Percentiles rank a stretch among this genome's conserved stretches.
Evolutionary conservation across 1,140 invertebrate genomes (phyloP).

Genomic region (Drosophila grimshawi): DNA sequence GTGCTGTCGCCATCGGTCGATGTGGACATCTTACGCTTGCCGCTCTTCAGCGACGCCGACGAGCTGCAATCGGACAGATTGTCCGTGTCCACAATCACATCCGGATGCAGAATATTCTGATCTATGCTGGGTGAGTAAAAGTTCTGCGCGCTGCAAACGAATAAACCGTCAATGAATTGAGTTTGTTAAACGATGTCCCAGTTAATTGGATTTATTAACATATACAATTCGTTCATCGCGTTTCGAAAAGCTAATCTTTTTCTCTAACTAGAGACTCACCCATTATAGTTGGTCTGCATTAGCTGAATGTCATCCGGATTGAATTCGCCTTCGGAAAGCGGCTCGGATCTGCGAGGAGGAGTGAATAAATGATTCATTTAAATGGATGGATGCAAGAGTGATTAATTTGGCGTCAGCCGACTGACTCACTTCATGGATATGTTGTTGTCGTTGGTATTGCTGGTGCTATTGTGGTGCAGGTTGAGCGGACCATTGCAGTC

Average conservation of each 20-base stretch:
- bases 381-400: neutral
- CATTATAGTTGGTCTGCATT: slow-evolving; percentile 82
- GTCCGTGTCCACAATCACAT: slow-evolving; percentile 82
- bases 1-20: slow-evolving; percentile 82
- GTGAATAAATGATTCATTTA: neutral
- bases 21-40: slow-evolving; percentile 76
- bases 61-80: slow-evolving; percentile 80
- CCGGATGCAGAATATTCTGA: slow-evolving; percentile 78
- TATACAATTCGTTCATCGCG: too few relatives aligned
- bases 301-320: slow-evolving; percentile 82
- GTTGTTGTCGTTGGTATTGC: slow-evolving; percentile 68
- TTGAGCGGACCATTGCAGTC: slow-evolving; percentile 77
- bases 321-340: slow-evolving; percentile 79
- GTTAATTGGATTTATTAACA: too few relatives aligned
- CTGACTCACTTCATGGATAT: slow-evolving; percentile 81
- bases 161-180: neutral
- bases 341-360: slow-evolving; percentile 66
- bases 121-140: slow-evolving; percentile 77
- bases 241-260: neutral
- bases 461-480: slow-evolving; percentile 62
- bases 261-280: slow-evolving; percentile 45
- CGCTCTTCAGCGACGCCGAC: slow-evolving; percentile 66
- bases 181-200: too few relatives aligned
- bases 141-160: slow-evolving; percentile 67
- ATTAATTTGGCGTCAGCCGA: neutral